Percentiles rank a stretch among this genome's conserved stretches.
phyloP scores from a whole-genome alignment of 2,888 invertebrate genomes.

The Tyria jacobaeae region DNA sequence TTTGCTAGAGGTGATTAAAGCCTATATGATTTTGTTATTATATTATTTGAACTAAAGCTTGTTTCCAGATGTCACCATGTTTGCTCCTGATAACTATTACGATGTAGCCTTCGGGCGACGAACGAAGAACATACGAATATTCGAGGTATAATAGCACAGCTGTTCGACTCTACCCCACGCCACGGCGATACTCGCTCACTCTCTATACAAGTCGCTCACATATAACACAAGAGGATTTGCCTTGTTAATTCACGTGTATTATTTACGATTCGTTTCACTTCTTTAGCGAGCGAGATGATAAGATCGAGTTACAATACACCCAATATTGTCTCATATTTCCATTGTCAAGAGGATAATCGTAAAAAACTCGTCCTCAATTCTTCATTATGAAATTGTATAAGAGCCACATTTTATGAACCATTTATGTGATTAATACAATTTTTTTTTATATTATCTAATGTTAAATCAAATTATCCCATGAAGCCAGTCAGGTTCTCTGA shows the following conservation, averaged over 20 bases:
- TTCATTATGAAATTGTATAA: slow-evolving; percentile 27
- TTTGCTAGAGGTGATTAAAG: slow-evolving; percentile 65
- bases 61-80: slow-evolving; percentile 72
- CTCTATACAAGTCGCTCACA: slow-evolving; percentile 47
- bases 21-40: slow-evolving; percentile 69
- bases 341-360: slow-evolving; percentile 69
- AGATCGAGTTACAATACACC: slow-evolving; percentile 79
- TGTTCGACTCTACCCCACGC: slow-evolving; percentile 47
- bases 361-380: slow-evolving; percentile 50
- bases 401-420: slow-evolving; percentile 13
- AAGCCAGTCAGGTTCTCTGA: slow-evolving; percentile 52
- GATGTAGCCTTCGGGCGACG: slow-evolving; percentile 61
- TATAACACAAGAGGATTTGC: slow-evolving; percentile 74
- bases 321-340: slow-evolving; percentile 81
- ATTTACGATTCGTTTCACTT: slow-evolving; percentile 81
- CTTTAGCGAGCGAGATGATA: slow-evolving; percentile 72
- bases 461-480: slow-evolving; percentile 50
- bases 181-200: slow-evolving; percentile 51
- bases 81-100: slow-evolving; percentile 65
- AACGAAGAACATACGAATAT: slow-evolving; percentile 63
- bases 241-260: slow-evolving; percentile 80
- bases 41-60: slow-evolving; percentile 70
- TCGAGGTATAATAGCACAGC: slow-evolving; percentile 62
- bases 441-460: slow-evolving; percentile 23
- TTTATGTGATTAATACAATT: slow-evolving; percentile 18